These are phyloP conservation scores for Muricea muricata DNA, from an alignment of 92 coral and sea anemone species.

Conservation along the genomic window DNA sequence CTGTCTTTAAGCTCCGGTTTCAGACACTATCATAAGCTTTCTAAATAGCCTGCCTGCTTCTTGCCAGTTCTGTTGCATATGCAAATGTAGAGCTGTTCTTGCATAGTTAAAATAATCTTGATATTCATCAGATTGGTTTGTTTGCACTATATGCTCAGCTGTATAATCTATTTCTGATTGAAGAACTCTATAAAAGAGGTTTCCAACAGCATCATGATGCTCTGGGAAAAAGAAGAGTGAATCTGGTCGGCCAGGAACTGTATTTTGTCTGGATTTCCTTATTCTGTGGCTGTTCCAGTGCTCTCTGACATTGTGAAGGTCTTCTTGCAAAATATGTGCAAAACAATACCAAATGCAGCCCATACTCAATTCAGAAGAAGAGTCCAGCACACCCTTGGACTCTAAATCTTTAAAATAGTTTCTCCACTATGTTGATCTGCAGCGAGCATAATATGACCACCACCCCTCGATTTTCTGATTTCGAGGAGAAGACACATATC, in stretches of 20 bases:
- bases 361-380: too few relatives aligned
- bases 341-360: background rate
- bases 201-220: too few relatives aligned
- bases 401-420: constrained; percentile 15
- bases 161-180: too few relatives aligned
- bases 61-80: too few relatives aligned
- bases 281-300: constrained; percentile 74
- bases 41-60: too few relatives aligned
- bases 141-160: too few relatives aligned
- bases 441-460: background rate
- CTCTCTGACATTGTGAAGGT: constrained; percentile 58
- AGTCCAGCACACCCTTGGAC: background rate
- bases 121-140: too few relatives aligned
- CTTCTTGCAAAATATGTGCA: background rate
- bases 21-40: too few relatives aligned
- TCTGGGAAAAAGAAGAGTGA: constrained; percentile 67
- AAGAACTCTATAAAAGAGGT: background rate
- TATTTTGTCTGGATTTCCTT: constrained; percentile 66
- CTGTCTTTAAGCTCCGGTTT: too few relatives aligned
- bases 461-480: background rate
- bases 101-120: too few relatives aligned
- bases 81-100: too few relatives aligned
- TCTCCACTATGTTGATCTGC: background rate
- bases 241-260: constrained; percentile 75
- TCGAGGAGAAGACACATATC: constrained; percentile 63